Evolutionary conservation across 2,113 vertebrate species (phyloP).

Genomic region (Ia io): DNA sequence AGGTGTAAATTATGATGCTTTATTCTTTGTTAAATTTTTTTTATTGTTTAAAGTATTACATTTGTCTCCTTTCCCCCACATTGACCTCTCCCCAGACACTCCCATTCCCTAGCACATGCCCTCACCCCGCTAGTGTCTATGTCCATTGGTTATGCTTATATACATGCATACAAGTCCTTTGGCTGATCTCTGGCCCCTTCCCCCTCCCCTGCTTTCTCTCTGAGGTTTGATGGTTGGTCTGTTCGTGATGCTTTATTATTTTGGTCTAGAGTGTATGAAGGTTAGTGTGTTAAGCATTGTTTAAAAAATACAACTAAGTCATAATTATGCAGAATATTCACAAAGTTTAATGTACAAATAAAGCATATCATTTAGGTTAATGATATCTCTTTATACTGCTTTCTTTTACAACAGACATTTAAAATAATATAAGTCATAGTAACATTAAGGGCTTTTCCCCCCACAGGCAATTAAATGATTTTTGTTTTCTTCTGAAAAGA

Average conservation of each 20-base stretch:
- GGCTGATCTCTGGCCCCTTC: too few relatives aligned
- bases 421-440: constrained; percentile 47
- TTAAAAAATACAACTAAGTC: constrained; percentile 64
- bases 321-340: constrained; percentile 77
- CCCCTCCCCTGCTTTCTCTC: too few relatives aligned
- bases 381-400: constrained; percentile 32
- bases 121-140: too few relatives aligned
- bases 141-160: too few relatives aligned
- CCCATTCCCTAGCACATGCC: too few relatives aligned
- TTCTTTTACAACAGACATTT: constrained; percentile 37
- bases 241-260: background rate
- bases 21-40: background rate
- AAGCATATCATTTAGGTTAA: constrained; percentile 49
- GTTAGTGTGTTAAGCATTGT: constrained; percentile 9
- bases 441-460: constrained; percentile 49
- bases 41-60: too few relatives aligned
- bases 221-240: too few relatives aligned
- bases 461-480: constrained; percentile 48
- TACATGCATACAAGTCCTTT: too few relatives aligned
- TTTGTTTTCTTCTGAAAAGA: constrained; percentile 62
- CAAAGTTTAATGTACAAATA: constrained; percentile 70
- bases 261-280: constrained; percentile 23
- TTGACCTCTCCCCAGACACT: too few relatives aligned
- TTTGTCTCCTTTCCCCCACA: too few relatives aligned
- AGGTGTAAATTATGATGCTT: constrained; percentile 25